phyloP scores from a whole-genome alignment of 1,140 invertebrate genomes.

The Drosophila micromelanica region DNA sequence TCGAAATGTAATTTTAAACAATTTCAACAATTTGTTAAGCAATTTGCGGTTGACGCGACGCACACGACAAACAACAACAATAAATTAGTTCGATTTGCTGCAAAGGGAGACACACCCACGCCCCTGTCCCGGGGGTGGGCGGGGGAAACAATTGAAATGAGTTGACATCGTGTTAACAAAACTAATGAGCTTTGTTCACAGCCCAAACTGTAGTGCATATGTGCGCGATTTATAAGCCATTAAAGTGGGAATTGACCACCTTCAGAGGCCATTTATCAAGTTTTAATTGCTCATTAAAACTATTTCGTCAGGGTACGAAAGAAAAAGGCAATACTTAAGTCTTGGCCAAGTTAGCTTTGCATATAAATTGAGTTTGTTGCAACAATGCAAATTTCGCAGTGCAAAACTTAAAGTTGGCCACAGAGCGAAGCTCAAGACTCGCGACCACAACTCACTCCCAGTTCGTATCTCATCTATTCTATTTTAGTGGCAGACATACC shows the following conservation, averaged over 20 bases:
- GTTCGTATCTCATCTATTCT: too few relatives aligned
- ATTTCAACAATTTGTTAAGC: conserved; percentile 74
- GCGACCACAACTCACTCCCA: conserved; percentile 7
- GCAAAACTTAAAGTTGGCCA: conserved; percentile 29
- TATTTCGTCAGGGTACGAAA: neutral
- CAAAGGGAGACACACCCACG: conserved; percentile 22
- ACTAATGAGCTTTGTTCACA: conserved; percentile 29
- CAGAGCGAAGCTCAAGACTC: conserved; percentile 20
- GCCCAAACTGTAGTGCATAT: conserved; percentile 13
- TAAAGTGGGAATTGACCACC: conserved; percentile 11
- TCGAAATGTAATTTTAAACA: conserved; percentile 73
- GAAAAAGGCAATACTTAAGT: neutral
- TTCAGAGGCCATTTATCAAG: conserved; percentile 13
- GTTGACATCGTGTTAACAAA: conserved; percentile 51
- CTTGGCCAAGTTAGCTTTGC: conserved; percentile 44
- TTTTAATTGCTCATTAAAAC: conserved; percentile 76
- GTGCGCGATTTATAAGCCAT: conserved; percentile 33
- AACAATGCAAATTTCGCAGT: conserved; percentile 58
- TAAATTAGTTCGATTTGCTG: conserved; percentile 55
- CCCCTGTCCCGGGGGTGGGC: neutral
- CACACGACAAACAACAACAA: conserved; percentile 72
- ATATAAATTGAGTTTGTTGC: conserved; percentile 63
- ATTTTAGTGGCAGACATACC: conserved; percentile 24
- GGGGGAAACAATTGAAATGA: conserved; percentile 32
- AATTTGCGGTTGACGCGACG: conserved; percentile 67